Conservation (phyloP, 2,888 invertebrate species). For the Cephus pygmeus region DNA sequence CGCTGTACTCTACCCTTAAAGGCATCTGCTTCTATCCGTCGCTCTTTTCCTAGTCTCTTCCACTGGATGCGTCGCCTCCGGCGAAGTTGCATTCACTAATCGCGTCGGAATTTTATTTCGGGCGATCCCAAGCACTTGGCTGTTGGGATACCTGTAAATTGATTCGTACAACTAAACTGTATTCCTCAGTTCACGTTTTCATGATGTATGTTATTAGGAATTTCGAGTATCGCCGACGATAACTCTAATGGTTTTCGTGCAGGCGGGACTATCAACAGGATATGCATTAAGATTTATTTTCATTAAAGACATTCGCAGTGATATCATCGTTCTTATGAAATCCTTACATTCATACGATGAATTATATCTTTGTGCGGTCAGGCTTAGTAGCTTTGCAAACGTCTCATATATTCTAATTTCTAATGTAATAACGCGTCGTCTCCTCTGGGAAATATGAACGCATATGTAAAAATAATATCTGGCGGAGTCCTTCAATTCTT, state of each 20-base stretch:
- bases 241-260: not conserved
- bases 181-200: not conserved
- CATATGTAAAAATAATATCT: not conserved
- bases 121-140: no score
- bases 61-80: not conserved
- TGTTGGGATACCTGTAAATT: not conserved
- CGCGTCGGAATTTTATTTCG: not conserved
- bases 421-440: not conserved
- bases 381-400: not conserved
- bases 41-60: not conserved
- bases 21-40: not conserved
- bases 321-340: not conserved
- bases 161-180: not conserved
- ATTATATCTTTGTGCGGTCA: no score
- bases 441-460: no score
- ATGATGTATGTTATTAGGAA: not conserved
- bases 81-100: not conserved
- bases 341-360: not conserved
- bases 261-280: not conserved
- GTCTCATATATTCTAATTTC: not conserved
- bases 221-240: not conserved
- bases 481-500: not conserved
- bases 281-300: not conserved
- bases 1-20: not conserved
- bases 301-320: not conserved